Percentiles rank a stretch among this genome's conserved stretches.
phyloP scores from a whole-genome alignment of 2,888 invertebrate species.

The Exephanes ischioxanthus region DNA sequence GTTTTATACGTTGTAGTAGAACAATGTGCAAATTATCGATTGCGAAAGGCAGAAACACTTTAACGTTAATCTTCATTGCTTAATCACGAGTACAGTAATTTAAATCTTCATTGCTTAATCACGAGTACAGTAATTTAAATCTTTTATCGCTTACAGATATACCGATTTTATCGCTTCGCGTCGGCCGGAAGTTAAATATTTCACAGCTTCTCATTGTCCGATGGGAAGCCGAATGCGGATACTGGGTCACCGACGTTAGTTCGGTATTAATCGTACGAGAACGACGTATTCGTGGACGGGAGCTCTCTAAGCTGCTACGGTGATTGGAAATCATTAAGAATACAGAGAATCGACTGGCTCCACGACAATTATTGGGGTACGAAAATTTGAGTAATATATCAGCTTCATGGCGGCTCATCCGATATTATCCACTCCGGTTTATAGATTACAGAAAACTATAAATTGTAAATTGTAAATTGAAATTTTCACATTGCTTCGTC shows the following conservation, averaged over 20 bases:
- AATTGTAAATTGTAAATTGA: no score
- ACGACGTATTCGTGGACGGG: background rate
- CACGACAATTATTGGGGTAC: background rate
- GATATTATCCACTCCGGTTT: background rate
- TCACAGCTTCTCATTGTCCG: constrained; percentile 12
- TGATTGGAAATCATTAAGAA: constrained; percentile 1
- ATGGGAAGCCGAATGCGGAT: constrained; percentile 9
- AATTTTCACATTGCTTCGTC: no score
- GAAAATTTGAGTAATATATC: background rate
- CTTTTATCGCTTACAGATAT: background rate
- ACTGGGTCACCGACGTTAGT: constrained; percentile 13
- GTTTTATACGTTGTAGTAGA: background rate
- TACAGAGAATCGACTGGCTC: background rate
- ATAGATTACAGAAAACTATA: no score
- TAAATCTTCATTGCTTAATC: background rate
- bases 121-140: background rate
- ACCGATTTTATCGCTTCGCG: background rate
- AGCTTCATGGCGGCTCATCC: background rate
- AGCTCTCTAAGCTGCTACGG: background rate
- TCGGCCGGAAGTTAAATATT: constrained; percentile 5
- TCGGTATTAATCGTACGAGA: constrained; percentile 5
- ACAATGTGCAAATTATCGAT: background rate
- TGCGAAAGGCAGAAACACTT: background rate
- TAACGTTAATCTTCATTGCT: background rate
- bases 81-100: background rate